Evolutionary conservation across 2,113 vertebrate species (phyloP).

Genomic region (Ahaetulla prasina): DNA sequence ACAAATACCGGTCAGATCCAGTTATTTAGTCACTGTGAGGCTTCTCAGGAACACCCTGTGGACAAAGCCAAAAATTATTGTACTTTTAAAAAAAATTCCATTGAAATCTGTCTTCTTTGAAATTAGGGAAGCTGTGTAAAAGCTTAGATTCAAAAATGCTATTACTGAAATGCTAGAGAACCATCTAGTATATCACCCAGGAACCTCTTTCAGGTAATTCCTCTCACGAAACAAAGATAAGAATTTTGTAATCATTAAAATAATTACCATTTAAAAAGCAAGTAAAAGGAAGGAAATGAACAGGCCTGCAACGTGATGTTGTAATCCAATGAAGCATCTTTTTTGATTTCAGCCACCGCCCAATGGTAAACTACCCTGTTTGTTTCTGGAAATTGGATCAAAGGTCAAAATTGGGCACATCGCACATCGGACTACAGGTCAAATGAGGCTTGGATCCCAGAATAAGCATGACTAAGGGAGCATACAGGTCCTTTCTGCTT

Average conservation of each 20-base stretch:
- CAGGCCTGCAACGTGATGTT: neutral
- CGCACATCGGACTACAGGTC: neutral
- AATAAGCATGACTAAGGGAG: neutral
- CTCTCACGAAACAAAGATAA: neutral
- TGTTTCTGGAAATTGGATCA: neutral
- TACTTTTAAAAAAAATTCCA: neutral
- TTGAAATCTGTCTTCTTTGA: neutral
- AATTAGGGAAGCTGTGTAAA: neutral
- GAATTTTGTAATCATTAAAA: neutral
- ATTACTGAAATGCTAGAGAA: neutral
- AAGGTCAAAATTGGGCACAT: neutral
- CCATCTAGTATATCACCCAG: neutral
- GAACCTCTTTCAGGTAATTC: neutral
- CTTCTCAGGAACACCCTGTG: slow-evolving; percentile 85
- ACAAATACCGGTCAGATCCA: slow-evolving; percentile 31
- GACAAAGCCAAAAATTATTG: slow-evolving; percentile 12
- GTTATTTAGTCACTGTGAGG: slow-evolving; percentile 80
- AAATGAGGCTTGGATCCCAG: no score
- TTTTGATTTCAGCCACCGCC: neutral
- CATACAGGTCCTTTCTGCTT: neutral
- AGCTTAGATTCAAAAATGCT: neutral
- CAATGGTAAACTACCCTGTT: neutral
- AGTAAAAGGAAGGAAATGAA: no score
- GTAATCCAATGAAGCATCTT: neutral
- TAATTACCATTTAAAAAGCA: neutral